Base-by-base conservation (phyloP, 2,113 vertebrate species). In the Sinocyclocheilus anshuiensis region DNA sequence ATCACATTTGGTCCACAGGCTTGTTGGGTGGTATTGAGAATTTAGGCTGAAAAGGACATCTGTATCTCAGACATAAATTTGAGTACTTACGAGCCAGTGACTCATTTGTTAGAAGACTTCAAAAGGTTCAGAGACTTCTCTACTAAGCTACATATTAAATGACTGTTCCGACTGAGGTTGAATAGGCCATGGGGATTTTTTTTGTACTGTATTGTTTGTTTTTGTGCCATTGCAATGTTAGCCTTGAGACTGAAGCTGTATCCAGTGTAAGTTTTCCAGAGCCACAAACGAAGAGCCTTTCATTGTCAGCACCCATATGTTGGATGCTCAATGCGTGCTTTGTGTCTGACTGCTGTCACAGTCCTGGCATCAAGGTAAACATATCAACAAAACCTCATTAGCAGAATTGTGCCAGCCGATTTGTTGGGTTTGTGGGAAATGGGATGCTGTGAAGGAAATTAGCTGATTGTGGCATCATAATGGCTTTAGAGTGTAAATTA, bases 1-100 rank as follows among this genome's bases (percentile, higher is more conserved):
- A 87, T 87, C 59, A 77, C 87, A 71, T 42, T 63, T 29, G 67
- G 63, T 90, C 57, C 88, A 77, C 59, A 57, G 61, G 89, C 89
- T 86, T 42, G 89, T n/a, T 53, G n/a, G 84, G 84, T 69, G 85
- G 74, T 33, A 20, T 18, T 50, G 81, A 76, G 13, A 59, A 81
- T 84, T 77, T 39, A 77, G 81, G 20, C 88, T 86, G 87, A 76
- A 86, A 87, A 91, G 87, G 11, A 74, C 67, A 81, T 81, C 74
- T 61, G 74, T 86, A 81, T 88, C 59, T 90, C 84, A 89, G 29
- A 83, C 8, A 77, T 67, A 63, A 88, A 76, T 88, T 75, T 89
- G 86, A 87, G 81, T 42, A 77, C 65, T 90, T 86, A 79, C 1
- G 33, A 71, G 63, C 61, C 59, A 77, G 24, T 20, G 61, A 69